Evolutionary conservation across 2,113 vertebrate genomes (phyloP).

Genomic region (Lates calcarifer): DNA sequence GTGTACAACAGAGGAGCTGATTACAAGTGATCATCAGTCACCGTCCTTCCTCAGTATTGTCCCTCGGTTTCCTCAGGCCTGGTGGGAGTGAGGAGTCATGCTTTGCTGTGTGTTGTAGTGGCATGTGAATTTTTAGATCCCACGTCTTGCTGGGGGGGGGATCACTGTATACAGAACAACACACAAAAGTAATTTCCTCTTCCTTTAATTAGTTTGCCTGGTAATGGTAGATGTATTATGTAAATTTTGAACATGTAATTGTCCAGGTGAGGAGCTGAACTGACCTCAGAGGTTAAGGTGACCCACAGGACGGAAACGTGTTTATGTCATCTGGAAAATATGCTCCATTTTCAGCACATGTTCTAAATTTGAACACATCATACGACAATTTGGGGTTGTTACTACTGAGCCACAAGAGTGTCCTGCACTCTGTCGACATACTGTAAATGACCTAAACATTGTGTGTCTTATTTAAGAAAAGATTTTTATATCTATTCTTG

Average conservation of each 20-base stretch:
- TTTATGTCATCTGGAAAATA: neutral
- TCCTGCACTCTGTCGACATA: neutral
- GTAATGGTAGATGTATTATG: neutral
- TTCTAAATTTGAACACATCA: neutral
- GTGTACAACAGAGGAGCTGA: constrained; percentile 39
- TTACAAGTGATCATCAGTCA: constrained; percentile 38
- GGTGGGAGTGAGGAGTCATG: constrained; percentile 54
- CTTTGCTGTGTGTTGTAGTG: constrained; percentile 25
- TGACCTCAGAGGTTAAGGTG: constrained; percentile 31
- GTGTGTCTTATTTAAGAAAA: neutral
- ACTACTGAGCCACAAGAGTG: neutral
- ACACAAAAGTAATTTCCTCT: constrained; percentile 2
- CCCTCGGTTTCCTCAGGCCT: constrained; percentile 14
- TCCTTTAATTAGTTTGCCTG: constrained; percentile 1
- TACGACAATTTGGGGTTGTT: neutral
- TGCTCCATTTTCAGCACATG: constrained; percentile 10
- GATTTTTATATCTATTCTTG: neutral
- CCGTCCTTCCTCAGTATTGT: constrained; percentile 25
- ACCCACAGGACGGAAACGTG: neutral
- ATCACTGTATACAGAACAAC: neutral
- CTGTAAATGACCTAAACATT: neutral
- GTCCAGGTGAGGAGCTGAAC: neutral
- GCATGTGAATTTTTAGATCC: constrained; percentile 35
- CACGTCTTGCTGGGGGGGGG: neutral
- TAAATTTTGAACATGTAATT: neutral